Base-by-base conservation (phyloP, 2,113 vertebrate genomes). In the Melanocharis versteri region DNA sequence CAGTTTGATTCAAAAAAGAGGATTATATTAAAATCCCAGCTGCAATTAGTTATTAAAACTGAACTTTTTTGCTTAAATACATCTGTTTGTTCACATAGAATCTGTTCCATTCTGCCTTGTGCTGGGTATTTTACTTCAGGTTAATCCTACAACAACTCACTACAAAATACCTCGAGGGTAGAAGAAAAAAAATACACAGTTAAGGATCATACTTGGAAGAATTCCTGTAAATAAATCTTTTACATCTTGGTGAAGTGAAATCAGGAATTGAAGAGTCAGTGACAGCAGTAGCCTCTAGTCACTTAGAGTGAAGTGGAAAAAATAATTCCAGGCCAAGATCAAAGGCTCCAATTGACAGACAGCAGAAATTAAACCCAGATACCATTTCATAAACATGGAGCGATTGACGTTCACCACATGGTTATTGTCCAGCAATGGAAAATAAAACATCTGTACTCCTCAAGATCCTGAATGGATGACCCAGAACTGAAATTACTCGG, bases 321-420 rank as follows among this genome's bases (percentile, higher is more conserved):
- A 97, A 95, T 97, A 97, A 97, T 96, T 96, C 96, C 97, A 97
- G 93, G 54, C 83, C 95, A 94, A 97, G 97, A 98, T 98, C 98
- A 98, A 98, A 98, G 98, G 87, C 78, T 93, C 18, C 64, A 81
- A 82, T 91, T 98, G 98, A 98, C 97, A 97, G 97, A 97, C 97
- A 98, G 97, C 94, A 97, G 97, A 98, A 98, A 98, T 98, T 97
- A 98, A 98, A 98, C 96, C 96, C 98, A 98, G 98, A 98, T 94
- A 96, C 92, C 53, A 88, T 97, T 96, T 97, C 96, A 97, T 97
- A 96, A 94, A 97, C 95, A 95, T 80, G 87, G 93, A 90, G 87
- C 92, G 7, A 97, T 85, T 97, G 97, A 97, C 96, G 68, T 72
- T 97, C 81, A 92, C 91, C 97, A 97, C 96, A 97, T 98, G 97